Percentiles rank a stretch among this genome's conserved stretches.
Conservation (phyloP, 1,140 invertebrate species). For the Bombus cullumanus region DNA sequence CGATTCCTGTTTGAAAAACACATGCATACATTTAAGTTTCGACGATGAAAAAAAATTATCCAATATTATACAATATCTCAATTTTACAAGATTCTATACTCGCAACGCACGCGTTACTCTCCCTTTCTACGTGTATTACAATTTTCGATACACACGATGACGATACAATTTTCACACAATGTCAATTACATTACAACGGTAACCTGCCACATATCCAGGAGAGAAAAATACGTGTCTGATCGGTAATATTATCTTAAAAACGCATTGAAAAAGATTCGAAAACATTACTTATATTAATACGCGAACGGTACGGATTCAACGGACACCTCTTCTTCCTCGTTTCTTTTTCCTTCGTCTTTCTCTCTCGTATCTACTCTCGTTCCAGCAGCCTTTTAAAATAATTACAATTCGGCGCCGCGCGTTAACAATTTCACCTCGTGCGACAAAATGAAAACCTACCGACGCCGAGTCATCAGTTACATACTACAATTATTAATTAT, state of each 20-base stretch:
- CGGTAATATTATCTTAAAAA: background rate
- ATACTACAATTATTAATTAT: slow-evolving; percentile 67
- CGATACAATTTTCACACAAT: slow-evolving; percentile 24
- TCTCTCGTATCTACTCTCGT: slow-evolving; percentile 24
- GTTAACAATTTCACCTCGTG: background rate
- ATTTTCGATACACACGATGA: slow-evolving; percentile 28
- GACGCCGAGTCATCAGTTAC: slow-evolving; percentile 43
- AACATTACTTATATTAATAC: slow-evolving; percentile 26
- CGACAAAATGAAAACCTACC: background rate
- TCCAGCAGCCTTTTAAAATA: slow-evolving; percentile 44
- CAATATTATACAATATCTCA: background rate
- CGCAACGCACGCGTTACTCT: slow-evolving; percentile 21
- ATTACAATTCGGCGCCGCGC: slow-evolving; percentile 42
- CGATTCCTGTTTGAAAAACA: background rate
- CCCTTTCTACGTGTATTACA: background rate
- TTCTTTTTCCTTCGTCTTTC: background rate
- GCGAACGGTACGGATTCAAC: slow-evolving; percentile 35
- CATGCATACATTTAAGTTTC: background rate
- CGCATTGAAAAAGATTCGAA: slow-evolving; percentile 31
- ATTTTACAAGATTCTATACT: slow-evolving; percentile 14
- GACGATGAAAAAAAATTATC: background rate
- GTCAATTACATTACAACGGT: background rate
- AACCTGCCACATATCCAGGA: slow-evolving; percentile 8
- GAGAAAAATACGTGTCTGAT: background rate
- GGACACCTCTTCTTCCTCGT: slow-evolving; percentile 6